Base-by-base conservation (phyloP, 2,113 vertebrate species). In the Daphoenositta chrysoptera region DNA sequence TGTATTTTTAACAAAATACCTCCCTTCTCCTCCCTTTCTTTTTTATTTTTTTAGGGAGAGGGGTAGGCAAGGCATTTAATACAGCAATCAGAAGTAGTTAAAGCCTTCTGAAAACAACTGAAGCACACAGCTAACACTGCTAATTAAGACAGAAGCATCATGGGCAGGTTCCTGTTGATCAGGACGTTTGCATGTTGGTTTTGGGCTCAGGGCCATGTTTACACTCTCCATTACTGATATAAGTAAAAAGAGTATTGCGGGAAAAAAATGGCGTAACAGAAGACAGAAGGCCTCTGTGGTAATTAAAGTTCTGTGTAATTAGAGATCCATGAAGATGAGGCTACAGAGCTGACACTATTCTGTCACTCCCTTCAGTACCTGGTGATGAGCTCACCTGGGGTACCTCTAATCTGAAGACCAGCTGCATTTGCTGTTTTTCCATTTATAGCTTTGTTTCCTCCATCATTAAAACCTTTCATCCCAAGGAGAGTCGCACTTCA, bases 31-130 rank as follows among this genome's bases (percentile, higher is more conserved):
- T 18, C 14, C 19, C 6, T 23, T 22, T 10, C 7, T 17, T 27
- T 39, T 24, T n/a, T 28, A 15, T 9, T 24, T 30, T 28, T 23
- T 44, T 5, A 1, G 1, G 1, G 3, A 2, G 9, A 2, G 11
- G 10, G 18, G 8, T 7, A 37, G 22, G 15, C 22, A 65, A 58
- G 44, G 4, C 19, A 73, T 73, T 51, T 58, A 33, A 57, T 42
- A 45, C 9, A 50, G 5, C 10, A 63, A 28, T 39, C 24, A 87
- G 87, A 66, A 77, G 5, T 4, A 83, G 20, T 14, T 53, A 18
- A 73, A 61, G 2, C 7, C 28, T 51, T 58, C 15, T 33, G 31
- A 33, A 21, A 69, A 7, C 5, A 23, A 28, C 40, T 56, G 35
- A 82, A 83, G 19, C 6, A 3, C 70, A 57, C 8, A 78, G 28